Evolutionary conservation across 2,113 vertebrate species (phyloP).

Genomic region (Hirundichthys speculiger): DNA sequence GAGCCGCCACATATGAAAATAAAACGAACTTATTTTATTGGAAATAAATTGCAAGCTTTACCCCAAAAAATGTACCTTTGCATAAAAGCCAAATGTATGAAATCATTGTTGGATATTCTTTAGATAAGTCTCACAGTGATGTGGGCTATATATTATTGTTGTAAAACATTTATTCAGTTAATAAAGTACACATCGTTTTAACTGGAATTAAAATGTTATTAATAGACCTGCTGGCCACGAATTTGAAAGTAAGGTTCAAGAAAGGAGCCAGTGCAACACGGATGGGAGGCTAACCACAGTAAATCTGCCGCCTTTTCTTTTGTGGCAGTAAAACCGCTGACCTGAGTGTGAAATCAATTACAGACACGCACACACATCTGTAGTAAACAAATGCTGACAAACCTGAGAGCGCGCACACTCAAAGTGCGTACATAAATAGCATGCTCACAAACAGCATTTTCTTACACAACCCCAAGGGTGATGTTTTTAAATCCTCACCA

Average conservation of each 20-base stretch:
- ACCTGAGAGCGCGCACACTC: constrained; percentile 21
- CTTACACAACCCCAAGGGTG: constrained; percentile 17
- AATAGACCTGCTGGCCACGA: constrained; percentile 15
- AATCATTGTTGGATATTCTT: constrained; percentile 21
- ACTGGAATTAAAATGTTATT: constrained; percentile 30
- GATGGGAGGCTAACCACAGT: constrained; percentile 26
- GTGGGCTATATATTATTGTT: constrained; percentile 52
- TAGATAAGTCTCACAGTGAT: constrained; percentile 7
- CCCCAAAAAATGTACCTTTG: constrained; percentile 24
- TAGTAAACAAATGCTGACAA: constrained; percentile 23
- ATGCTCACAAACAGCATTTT: constrained; percentile 29
- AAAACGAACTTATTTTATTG: constrained; percentile 29
- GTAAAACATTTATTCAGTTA: constrained; percentile 59
- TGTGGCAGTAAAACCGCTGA: constrained; percentile 67
- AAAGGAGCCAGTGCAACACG: constrained; percentile 7
- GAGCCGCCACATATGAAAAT: background rate
- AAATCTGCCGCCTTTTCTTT: constrained; percentile 40
- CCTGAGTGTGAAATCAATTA: constrained; percentile 78
- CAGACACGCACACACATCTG: constrained; percentile 33
- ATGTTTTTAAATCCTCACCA: constrained; percentile 35
- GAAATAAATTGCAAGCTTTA: constrained; percentile 14
- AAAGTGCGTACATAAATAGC: constrained; percentile 30
- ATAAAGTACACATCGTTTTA: constrained; percentile 51
- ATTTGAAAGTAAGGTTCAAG: constrained; percentile 9
- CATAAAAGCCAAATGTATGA: constrained; percentile 38